Evolutionary conservation across 2,888 invertebrate genomes (phyloP).

Genomic region (Ochlodes sylvanus): DNA sequence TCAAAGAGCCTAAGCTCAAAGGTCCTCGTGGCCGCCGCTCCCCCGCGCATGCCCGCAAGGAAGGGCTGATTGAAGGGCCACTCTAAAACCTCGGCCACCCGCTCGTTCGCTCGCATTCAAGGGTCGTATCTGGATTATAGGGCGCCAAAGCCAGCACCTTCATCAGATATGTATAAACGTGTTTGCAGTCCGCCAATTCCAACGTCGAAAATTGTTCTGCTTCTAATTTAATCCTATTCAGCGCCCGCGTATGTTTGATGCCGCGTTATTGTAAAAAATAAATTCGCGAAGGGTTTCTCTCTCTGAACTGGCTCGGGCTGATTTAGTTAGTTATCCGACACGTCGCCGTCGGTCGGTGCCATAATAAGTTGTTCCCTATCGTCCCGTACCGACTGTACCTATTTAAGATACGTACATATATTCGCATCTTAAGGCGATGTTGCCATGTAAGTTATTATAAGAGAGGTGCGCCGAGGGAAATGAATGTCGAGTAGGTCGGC

Average conservation of each 20-base stretch:
- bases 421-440: constrained; percentile 76
- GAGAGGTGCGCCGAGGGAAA: constrained; percentile 83
- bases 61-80: constrained; percentile 84
- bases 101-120: constrained; percentile 83
- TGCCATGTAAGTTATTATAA: constrained; percentile 83
- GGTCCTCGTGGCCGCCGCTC: constrained; percentile 68
- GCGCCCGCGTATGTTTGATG: constrained; percentile 52
- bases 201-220: constrained; percentile 70
- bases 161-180: constrained; percentile 81
- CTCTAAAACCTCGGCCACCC: constrained; percentile 82
- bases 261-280: constrained; percentile 50
- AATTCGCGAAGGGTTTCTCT: constrained; percentile 31
- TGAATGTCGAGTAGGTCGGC: constrained; percentile 82
- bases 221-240: constrained; percentile 74
- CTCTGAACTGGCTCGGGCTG: constrained; percentile 32
- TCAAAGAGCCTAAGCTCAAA: constrained; percentile 83
- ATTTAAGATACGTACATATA: constrained; percentile 47
- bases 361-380: constrained; percentile 52
- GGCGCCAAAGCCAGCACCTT: constrained; percentile 82
- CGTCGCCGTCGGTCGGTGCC: constrained; percentile 39
- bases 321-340: constrained; percentile 40
- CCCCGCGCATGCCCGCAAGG: constrained; percentile 67
- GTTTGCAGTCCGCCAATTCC: constrained; percentile 72
- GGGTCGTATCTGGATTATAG: constrained; percentile 83
- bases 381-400: constrained; percentile 44